These are phyloP conservation scores for Prostheceraeus crozeri DNA, from an alignment of 2,888 invertebrate genomes.

Conservation along the genomic window DNA sequence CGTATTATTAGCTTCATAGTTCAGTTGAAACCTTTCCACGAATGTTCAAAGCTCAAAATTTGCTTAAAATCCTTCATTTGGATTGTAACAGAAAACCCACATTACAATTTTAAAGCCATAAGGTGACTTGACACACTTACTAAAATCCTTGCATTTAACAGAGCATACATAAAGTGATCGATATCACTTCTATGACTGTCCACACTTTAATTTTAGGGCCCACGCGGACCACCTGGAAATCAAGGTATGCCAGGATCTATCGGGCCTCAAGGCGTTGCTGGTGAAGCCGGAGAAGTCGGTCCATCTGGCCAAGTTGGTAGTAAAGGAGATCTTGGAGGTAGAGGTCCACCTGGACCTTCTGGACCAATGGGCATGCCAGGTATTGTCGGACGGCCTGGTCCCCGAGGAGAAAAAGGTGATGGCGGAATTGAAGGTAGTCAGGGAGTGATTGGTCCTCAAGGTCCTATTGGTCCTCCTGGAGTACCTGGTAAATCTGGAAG, in stretches of 20 bases:
- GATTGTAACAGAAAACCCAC: no score
- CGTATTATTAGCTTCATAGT: no score
- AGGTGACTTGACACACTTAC: no score
- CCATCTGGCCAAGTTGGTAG: slow-evolving; percentile 33
- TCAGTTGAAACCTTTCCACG: no score
- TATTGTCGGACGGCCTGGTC: slow-evolving; percentile 34
- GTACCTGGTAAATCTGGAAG: slow-evolving; percentile 34
- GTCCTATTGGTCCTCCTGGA: slow-evolving; percentile 27
- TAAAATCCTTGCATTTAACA: no score
- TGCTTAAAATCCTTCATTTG: no score
- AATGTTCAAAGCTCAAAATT: no score
- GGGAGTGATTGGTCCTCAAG: slow-evolving; percentile 27
- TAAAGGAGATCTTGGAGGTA: slow-evolving; percentile 34
- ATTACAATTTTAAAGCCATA: no score
- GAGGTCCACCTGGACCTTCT: slow-evolving; percentile 34
- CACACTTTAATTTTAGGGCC: no score
- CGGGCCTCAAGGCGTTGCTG: no score
- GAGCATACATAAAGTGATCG: no score
- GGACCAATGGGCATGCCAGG: slow-evolving; percentile 35
- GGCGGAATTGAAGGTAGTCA: slow-evolving; percentile 22
- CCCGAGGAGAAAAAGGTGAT: slow-evolving; percentile 28
- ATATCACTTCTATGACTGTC: no score
- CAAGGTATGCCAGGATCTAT: slow-evolving; percentile 40
- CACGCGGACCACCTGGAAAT: slow-evolving; percentile 37
- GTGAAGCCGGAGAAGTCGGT: slow-evolving; percentile 33